phyloP scores from a whole-genome alignment of 2,888 invertebrate species.

The Lumbricus terrestris region DNA sequence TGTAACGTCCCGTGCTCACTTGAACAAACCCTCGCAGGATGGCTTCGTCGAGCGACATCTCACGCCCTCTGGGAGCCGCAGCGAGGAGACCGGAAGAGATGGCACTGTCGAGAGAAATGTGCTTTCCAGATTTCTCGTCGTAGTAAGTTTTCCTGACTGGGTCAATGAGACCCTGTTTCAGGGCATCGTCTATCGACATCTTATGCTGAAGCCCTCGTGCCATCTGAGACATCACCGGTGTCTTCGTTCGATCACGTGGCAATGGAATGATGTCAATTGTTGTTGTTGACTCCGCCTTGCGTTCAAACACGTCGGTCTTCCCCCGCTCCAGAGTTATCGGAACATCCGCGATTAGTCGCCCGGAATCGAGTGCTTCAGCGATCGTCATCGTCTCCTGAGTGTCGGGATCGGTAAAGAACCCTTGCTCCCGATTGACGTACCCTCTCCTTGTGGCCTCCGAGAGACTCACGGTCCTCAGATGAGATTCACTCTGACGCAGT shows the following conservation, averaged over 20 bases:
- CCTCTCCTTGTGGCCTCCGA: constrained; percentile 71
- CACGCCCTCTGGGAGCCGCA: constrained; percentile 21
- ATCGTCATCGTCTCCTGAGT: constrained; percentile 24
- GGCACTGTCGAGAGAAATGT: constrained; percentile 64
- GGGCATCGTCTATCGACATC: constrained; percentile 43
- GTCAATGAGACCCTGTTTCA: constrained; percentile 64
- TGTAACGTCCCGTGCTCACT: constrained; percentile 55
- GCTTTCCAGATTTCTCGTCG: constrained; percentile 73
- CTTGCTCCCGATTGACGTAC: constrained; percentile 72
- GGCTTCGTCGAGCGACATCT: constrained; percentile 30
- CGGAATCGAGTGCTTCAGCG: constrained; percentile 22
- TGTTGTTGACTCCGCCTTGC: constrained; percentile 18
- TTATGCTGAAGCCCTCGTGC: background rate
- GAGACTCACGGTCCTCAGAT: background rate
- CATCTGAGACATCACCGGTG: background rate
- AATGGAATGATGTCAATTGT: constrained; percentile 25
- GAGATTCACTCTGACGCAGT: background rate
- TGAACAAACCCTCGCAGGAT: constrained; percentile 79
- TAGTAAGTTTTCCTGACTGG: constrained; percentile 60
- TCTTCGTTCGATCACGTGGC: background rate
- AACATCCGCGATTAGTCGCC: constrained; percentile 27
- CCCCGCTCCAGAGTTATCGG: constrained; percentile 22
- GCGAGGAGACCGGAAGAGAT: constrained; percentile 29
- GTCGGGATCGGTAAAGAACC: constrained; percentile 28
- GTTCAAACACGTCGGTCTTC: constrained; percentile 25